Evolutionary conservation across 2,113 vertebrate species (phyloP).

Genomic region (Cyphomyrus plagiostoma): DNA sequence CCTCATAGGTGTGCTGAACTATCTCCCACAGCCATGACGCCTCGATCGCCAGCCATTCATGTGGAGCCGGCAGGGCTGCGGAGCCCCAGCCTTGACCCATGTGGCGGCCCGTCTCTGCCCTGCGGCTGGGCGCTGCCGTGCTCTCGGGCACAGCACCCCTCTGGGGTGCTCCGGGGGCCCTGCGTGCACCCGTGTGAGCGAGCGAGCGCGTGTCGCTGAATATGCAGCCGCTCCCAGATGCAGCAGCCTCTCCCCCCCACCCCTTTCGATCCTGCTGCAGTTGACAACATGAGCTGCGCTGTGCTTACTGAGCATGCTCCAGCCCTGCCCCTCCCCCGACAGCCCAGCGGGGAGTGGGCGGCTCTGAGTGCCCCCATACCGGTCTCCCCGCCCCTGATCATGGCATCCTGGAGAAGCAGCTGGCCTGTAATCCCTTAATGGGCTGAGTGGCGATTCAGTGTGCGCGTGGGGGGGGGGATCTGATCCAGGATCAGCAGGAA

Average conservation of each 20-base stretch:
- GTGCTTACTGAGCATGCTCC: slow-evolving; percentile 44
- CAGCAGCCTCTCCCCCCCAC: slow-evolving; percentile 30
- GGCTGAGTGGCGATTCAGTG: background rate
- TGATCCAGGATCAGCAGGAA: background rate
- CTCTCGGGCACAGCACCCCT: background rate
- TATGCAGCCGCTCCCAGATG: slow-evolving; percentile 30
- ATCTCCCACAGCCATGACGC: slow-evolving; percentile 57
- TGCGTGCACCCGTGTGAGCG: slow-evolving; percentile 3
- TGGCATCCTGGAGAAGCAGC: slow-evolving; percentile 30
- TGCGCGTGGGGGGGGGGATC: background rate
- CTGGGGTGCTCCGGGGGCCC: background rate
- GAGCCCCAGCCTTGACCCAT: slow-evolving; percentile 51
- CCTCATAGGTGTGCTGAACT: slow-evolving; percentile 75
- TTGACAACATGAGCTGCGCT: slow-evolving; percentile 32
- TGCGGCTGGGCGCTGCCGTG: background rate
- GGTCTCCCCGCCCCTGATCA: slow-evolving; percentile 33
- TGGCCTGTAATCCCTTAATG: slow-evolving; percentile 48
- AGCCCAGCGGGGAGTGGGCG: slow-evolving; percentile 24
- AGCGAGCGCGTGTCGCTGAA: background rate
- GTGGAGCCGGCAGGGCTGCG: slow-evolving; percentile 38
- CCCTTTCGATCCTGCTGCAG: slow-evolving; percentile 34
- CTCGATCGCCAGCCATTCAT: slow-evolving; percentile 55
- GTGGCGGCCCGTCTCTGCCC: slow-evolving; percentile 15
- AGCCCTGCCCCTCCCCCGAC: slow-evolving; percentile 26
- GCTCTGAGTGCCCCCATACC: background rate